These are phyloP conservation scores for Eristalinus aeneus DNA, from an alignment of 2,888 invertebrate species.

Conservation along the genomic window DNA sequence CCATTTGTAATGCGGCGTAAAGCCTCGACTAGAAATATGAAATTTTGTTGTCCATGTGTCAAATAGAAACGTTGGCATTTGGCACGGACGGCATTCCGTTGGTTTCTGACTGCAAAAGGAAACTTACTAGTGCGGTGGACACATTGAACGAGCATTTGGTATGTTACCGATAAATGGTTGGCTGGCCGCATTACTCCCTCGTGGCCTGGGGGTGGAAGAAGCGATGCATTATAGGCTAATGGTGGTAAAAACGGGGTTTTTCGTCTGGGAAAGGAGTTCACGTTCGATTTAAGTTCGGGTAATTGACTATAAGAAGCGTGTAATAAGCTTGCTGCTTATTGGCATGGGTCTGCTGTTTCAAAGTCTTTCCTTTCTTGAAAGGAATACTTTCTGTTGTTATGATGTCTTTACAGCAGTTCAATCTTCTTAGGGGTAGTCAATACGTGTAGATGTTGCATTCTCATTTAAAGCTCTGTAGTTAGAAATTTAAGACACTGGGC, in stretches of 20 bases:
- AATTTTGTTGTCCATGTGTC: conserved; percentile 62
- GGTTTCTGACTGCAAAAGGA: conserved; percentile 36
- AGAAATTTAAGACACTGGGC: no score
- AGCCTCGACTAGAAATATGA: conserved; percentile 54
- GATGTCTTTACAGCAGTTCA: background rate
- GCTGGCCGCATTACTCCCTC: conserved; percentile 34
- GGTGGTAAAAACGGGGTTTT: conserved; percentile 38
- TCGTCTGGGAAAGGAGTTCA: conserved; percentile 29
- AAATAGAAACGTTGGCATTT: conserved; percentile 34
- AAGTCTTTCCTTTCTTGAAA: background rate
- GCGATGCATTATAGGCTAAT: conserved; percentile 35
- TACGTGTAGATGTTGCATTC: no score
- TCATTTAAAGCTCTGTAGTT: no score
- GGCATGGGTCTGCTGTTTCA: background rate
- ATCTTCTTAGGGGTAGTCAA: no score
- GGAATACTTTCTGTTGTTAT: background rate
- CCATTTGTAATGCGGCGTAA: conserved; percentile 68
- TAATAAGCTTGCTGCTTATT: conserved; percentile 8
- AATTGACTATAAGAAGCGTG: conserved; percentile 34
- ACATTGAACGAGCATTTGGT: conserved; percentile 68
- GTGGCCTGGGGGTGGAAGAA: background rate
- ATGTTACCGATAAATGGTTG: conserved; percentile 46
- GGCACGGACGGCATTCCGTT: conserved; percentile 16
- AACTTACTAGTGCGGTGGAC: conserved; percentile 54
- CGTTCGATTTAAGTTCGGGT: conserved; percentile 47